These are phyloP conservation scores for Ranitomeya variabilis DNA, from an alignment of 2,113 vertebrate species.

Conservation along the genomic window DNA sequence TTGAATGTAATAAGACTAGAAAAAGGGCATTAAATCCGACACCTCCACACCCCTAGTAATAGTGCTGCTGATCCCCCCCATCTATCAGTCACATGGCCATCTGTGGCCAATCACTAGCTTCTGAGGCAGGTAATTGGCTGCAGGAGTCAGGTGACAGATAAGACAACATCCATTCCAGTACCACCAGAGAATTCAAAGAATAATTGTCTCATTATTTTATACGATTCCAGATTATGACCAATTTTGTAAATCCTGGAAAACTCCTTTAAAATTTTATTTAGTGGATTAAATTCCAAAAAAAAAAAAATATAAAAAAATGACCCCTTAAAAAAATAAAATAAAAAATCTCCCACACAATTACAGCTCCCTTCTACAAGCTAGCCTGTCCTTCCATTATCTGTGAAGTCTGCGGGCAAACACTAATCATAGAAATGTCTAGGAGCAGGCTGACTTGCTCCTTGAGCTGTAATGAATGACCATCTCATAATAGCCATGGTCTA, in stretches of 20 bases:
- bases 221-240: not conserved
- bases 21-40: too few relatives aligned
- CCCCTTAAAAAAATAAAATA: conserved; percentile 26
- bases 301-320: not conserved
- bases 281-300: not conserved
- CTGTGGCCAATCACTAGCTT: too few relatives aligned
- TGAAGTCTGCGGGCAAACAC: conserved; percentile 56
- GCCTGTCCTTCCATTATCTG: conserved; percentile 59
- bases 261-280: not conserved
- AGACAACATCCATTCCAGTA: too few relatives aligned
- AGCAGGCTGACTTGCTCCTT: conserved; percentile 60
- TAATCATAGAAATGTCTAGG: conserved; percentile 49
- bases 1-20: too few relatives aligned
- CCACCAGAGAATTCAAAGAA: too few relatives aligned
- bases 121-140: too few relatives aligned
- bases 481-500: conserved; percentile 62
- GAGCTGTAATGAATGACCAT: conserved; percentile 66
- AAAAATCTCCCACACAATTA: conserved; percentile 44
- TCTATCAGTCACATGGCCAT: too few relatives aligned
- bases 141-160: too few relatives aligned
- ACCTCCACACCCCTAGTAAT: too few relatives aligned
- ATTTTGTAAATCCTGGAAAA: not conserved
- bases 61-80: too few relatives aligned
- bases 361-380: conserved; percentile 59
- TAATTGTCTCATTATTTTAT: too few relatives aligned